Conservation (phyloP, 2,888 invertebrate species). For the Achlya flavicornis region DNA sequence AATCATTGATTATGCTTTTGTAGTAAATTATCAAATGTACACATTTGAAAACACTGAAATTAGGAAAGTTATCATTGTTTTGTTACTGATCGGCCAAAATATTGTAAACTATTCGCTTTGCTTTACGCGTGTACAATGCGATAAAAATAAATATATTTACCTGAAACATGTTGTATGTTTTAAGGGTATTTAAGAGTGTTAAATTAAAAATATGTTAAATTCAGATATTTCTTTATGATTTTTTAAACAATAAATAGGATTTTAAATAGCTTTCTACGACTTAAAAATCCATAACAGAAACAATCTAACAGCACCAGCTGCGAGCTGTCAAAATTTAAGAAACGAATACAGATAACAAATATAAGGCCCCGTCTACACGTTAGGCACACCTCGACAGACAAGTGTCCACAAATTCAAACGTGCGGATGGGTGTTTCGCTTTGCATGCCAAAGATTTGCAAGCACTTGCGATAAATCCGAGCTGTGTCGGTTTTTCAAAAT, state of each 20-base stretch:
- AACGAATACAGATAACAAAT: constrained; percentile 31
- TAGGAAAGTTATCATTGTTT: constrained; percentile 18
- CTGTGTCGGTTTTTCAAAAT: too few species aligned
- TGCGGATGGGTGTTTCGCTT: too few species aligned
- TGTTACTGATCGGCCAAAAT: constrained; percentile 25
- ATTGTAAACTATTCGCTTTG: constrained; percentile 31
- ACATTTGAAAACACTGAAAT: constrained; percentile 12
- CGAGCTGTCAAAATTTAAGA: constrained; percentile 68
- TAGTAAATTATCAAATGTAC: constrained; percentile 23
- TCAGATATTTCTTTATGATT: constrained; percentile 14
- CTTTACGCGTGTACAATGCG: constrained; percentile 26
- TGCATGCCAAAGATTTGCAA: too few species aligned
- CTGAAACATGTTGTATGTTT: constrained; percentile 56
- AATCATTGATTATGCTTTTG: constrained; percentile 27
- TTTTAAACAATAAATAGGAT: constrained; percentile 24
- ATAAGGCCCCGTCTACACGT: too few species aligned
- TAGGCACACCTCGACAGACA: too few species aligned
- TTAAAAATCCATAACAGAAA: constrained; percentile 64
- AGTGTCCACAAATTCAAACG: too few species aligned
- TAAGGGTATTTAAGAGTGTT: constrained; percentile 14
- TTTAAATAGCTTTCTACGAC: constrained; percentile 45
- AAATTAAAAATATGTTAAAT: constrained; percentile 11
- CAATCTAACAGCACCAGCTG: constrained; percentile 73
- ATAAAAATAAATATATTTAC: constrained; percentile 45
- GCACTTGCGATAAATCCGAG: too few species aligned